Percentiles rank a stretch among this genome's conserved stretches.
Evolutionary conservation across 2,113 vertebrate genomes (phyloP).

Genomic region (Anarrhichthys ocellatus): DNA sequence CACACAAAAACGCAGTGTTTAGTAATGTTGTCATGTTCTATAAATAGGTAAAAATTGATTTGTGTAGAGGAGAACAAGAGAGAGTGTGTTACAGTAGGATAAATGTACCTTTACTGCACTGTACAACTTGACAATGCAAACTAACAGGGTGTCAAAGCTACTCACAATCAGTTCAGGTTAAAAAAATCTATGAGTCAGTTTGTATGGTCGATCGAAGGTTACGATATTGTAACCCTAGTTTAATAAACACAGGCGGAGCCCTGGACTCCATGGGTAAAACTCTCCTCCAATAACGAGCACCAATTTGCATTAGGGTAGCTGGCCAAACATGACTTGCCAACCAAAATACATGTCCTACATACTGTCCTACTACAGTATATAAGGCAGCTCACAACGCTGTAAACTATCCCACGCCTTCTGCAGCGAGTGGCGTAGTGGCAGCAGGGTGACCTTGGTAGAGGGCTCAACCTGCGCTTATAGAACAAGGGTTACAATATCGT

Average conservation of each 20-base stretch:
- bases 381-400: no score
- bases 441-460: background rate
- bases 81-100: slow-evolving; percentile 47
- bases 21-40: slow-evolving; percentile 66
- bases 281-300: background rate
- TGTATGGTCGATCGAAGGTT: background rate
- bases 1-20: slow-evolving; percentile 40
- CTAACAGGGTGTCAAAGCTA: background rate
- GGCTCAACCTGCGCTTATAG: background rate
- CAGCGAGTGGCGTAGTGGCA: background rate
- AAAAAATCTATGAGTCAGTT: background rate
- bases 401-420: background rate
- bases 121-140: slow-evolving; percentile 25
- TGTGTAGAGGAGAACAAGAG: slow-evolving; percentile 54
- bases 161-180: background rate
- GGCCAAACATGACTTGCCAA: no score
- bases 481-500: background rate
- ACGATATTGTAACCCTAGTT: background rate
- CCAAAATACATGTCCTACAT: no score
- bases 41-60: slow-evolving; percentile 75
- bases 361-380: no score
- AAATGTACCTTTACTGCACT: slow-evolving; percentile 42
- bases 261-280: background rate
- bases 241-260: background rate
- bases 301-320: no score